Percentiles rank a stretch among this genome's conserved stretches.
These are phyloP conservation scores for Eupristina koningsbergeri DNA, from an alignment of 1,140 invertebrate species.

Conservation along the genomic window DNA sequence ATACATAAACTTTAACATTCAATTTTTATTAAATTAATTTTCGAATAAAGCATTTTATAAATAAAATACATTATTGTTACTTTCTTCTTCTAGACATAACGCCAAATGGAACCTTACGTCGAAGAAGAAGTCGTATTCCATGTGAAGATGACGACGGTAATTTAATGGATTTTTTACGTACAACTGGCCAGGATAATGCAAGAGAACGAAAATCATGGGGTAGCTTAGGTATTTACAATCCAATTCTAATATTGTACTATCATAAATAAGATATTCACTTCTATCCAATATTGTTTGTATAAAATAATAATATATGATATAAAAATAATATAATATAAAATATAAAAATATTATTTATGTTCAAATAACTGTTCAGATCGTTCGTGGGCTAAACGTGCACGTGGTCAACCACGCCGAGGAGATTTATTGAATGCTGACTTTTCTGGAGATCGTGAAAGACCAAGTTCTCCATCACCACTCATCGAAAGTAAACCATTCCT, in stretches of 20 bases:
- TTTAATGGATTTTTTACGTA: constrained; percentile 88
- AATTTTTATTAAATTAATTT: too few relatives aligned
- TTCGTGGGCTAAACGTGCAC: constrained; percentile 87
- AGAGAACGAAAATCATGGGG: constrained; percentile 90
- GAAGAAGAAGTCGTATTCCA: constrained; percentile 85
- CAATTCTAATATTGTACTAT: too few relatives aligned
- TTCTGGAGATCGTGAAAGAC: constrained; percentile 80
- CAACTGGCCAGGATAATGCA: constrained; percentile 81
- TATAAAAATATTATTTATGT: too few relatives aligned
- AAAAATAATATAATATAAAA: too few relatives aligned
- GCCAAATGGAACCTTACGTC: constrained; percentile 88
- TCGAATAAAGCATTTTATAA: too few relatives aligned
- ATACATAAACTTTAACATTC: too few relatives aligned
- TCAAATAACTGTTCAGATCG: constrained; percentile 84
- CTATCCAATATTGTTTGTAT: too few relatives aligned
- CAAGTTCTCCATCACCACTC: constrained; percentile 80
- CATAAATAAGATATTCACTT: too few relatives aligned
- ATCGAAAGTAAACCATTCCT: constrained; percentile 73
- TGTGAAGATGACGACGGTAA: constrained; percentile 89
- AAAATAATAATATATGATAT: too few relatives aligned
- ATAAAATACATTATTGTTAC: too few relatives aligned
- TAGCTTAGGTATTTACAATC: constrained; percentile 78
- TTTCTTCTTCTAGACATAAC: constrained; percentile 80
- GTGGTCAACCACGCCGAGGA: constrained; percentile 78
- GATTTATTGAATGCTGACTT: constrained; percentile 83